These are phyloP conservation scores for Drosophila yakuba DNA, from an alignment of 1,140 invertebrate species.

Conservation along the genomic window DNA sequence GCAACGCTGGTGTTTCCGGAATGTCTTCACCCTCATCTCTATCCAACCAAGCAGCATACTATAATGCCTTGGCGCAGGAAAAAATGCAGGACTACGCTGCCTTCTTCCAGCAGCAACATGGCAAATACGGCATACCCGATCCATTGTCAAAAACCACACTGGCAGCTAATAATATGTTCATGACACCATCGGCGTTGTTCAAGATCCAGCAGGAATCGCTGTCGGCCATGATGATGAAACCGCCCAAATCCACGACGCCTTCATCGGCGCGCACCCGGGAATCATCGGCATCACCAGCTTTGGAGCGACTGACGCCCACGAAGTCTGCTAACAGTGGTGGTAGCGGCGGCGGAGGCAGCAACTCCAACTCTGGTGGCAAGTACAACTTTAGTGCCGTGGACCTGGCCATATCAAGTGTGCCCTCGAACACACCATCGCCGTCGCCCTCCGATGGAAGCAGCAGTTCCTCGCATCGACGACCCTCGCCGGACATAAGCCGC, in stretches of 20 bases:
- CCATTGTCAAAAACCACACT: constrained; percentile 89
- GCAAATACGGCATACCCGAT: constrained; percentile 86
- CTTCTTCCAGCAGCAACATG: constrained; percentile 79
- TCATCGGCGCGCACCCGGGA: constrained; percentile 75
- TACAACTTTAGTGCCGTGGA: constrained; percentile 85
- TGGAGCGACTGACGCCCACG: constrained; percentile 82
- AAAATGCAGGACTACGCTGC: constrained; percentile 83
- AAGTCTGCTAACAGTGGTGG: constrained; percentile 61
- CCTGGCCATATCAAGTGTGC: constrained; percentile 84
- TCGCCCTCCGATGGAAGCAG: constrained; percentile 78
- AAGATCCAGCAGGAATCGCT: constrained; percentile 86
- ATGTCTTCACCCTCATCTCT: constrained; percentile 61
- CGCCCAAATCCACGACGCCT: constrained; percentile 76
- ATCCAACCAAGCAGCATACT: constrained; percentile 71
- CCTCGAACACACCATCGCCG: constrained; percentile 80
- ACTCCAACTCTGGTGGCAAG: constrained; percentile 78
- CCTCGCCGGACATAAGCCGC: constrained; percentile 76
- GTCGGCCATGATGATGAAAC: constrained; percentile 85
- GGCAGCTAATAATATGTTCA: constrained; percentile 89
- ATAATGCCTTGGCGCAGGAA: constrained; percentile 78
- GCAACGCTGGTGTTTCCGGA: constrained; percentile 27
- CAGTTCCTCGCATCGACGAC: constrained; percentile 67
- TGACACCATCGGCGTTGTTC: constrained; percentile 86
- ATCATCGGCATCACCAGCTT: constrained; percentile 79
- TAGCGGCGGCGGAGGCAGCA: constrained; percentile 44